A percentile compares a stretch with the other conserved stretches of the same genome.
Evolutionary conservation across 1,140 invertebrate genomes (phyloP).

Genomic region (Heliconius congener): DNA sequence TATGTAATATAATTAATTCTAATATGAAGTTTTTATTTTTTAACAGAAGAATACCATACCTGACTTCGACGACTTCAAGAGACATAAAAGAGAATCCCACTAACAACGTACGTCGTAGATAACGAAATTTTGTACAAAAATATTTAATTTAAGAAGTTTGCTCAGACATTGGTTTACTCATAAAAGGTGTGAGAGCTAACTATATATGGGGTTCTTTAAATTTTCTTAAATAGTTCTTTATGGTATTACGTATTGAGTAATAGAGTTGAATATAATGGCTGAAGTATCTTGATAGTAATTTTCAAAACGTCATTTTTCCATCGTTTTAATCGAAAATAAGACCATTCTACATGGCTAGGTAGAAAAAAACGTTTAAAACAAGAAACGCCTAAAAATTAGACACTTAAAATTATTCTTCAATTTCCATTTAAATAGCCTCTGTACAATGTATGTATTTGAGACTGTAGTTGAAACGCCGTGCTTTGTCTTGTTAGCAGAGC

Average conservation of each 20-base stretch:
- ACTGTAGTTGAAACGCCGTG: too few relatives aligned
- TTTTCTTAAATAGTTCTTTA: neutral
- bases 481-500: too few relatives aligned
- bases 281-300: too few relatives aligned
- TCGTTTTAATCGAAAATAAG: too few relatives aligned
- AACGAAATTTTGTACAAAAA: neutral
- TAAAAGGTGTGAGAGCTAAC: neutral
- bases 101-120: neutral
- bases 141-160: neutral
- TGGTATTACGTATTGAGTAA: neutral
- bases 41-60: neutral
- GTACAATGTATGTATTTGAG: too few relatives aligned
- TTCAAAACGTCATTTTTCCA: too few relatives aligned
- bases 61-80: neutral
- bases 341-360: too few relatives aligned
- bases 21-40: neutral
- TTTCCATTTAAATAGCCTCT: too few relatives aligned
- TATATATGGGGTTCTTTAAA: neutral
- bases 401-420: too few relatives aligned
- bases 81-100: neutral
- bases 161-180: neutral
- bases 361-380: too few relatives aligned
- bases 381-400: too few relatives aligned
- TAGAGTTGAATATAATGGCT: too few relatives aligned
- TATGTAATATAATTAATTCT: neutral